Evolutionary conservation across 2,888 invertebrate genomes (phyloP).

Genomic region (Pherbina coryleti): DNA sequence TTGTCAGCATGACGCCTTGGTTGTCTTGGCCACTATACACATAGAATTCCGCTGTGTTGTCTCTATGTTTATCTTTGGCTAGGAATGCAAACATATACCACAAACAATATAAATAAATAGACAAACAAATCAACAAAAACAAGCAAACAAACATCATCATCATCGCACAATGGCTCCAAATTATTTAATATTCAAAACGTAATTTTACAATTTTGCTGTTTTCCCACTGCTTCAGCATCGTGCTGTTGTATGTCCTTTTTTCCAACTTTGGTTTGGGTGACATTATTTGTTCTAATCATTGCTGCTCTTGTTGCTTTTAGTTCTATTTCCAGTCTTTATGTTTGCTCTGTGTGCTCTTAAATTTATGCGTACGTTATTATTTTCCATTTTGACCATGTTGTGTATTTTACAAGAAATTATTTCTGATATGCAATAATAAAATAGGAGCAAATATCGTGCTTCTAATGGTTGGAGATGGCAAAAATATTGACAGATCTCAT

Average conservation of each 20-base stretch:
- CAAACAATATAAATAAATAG: slow-evolving; percentile 16
- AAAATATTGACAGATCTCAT: slow-evolving; percentile 4
- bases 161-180: slow-evolving; percentile 42
- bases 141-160: slow-evolving; percentile 21
- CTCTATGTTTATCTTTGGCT: slow-evolving; percentile 28
- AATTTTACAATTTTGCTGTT: slow-evolving; percentile 37
- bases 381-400: background rate
- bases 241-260: background rate
- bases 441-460: slow-evolving; percentile 1
- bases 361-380: background rate
- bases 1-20: slow-evolving; percentile 6
- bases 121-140: slow-evolving; percentile 2
- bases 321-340: background rate
- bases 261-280: background rate
- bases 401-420: background rate
- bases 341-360: background rate
- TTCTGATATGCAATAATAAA: slow-evolving; percentile 3
- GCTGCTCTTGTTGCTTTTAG: background rate
- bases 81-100: slow-evolving; percentile 27
- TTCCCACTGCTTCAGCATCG: background rate
- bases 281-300: background rate
- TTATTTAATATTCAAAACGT: slow-evolving; percentile 45
- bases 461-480: background rate
- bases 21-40: background rate
- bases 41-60: background rate